phyloP scores from a whole-genome alignment of 2,797 vertebrate genomes.

The Phalanger gymnotis region DNA sequence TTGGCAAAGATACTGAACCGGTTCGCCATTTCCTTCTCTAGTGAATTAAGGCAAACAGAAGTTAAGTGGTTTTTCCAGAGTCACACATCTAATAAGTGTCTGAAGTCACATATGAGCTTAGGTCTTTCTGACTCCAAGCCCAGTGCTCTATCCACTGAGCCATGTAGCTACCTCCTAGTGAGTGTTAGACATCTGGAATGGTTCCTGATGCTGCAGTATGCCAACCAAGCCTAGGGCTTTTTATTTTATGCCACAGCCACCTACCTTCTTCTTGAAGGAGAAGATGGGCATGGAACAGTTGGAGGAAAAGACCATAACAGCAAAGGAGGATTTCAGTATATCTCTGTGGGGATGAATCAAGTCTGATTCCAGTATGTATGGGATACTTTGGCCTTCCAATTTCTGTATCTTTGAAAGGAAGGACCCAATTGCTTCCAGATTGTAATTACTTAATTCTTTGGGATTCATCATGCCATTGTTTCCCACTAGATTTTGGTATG shows the following conservation, averaged over 20 bases:
- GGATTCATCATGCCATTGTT: conserved; percentile 44
- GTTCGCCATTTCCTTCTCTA: not conserved
- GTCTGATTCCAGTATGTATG: not conserved
- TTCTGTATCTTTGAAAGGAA: not conserved
- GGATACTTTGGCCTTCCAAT: not conserved
- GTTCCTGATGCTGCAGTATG: not conserved
- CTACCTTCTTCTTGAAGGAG: not conserved
- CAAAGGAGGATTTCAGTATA: not conserved
- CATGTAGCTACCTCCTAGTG: not conserved
- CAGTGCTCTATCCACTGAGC: not conserved
- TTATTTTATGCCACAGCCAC: not conserved
- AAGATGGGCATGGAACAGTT: not conserved
- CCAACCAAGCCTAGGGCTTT: not conserved
- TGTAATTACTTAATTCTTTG: conserved; percentile 4
- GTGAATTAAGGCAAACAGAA: not conserved
- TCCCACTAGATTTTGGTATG: conserved; percentile 51
- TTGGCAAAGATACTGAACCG: not conserved
- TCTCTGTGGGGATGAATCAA: not conserved
- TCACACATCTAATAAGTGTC: not conserved
- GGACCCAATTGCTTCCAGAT: conserved; percentile 46
- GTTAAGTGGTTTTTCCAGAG: not conserved
- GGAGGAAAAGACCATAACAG: not conserved
- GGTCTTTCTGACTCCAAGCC: too few species aligned
- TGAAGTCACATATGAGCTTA: not conserved
- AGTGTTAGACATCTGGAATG: not conserved